Evolutionary conservation across 37 sponge, comb jelly and placozoan genomes (phyloP), one percentile per base, ranked within the genome.

Genomic region (Mnemiopsis leidyi): DNA sequence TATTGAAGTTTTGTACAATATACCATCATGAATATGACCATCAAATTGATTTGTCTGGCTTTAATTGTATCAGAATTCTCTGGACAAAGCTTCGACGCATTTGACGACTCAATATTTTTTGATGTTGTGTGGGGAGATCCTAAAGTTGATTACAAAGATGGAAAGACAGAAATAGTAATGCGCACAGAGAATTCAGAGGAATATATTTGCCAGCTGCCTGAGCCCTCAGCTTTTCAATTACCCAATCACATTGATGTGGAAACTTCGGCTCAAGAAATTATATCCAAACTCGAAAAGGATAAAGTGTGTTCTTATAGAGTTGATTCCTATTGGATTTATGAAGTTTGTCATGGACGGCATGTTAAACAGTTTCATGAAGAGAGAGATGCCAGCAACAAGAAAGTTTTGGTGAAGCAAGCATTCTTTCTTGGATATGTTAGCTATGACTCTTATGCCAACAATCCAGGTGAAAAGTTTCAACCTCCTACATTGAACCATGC

Each of bases 71-170:
- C 61, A 48, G 13, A 48, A 13, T 48, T 18, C 13, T 48, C 61
- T 48, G 13, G 9, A 5, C 61, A 48, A 31, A 32, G 32, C 1
- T 77, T 77, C 33, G 90, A 85, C 39, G 61, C 61, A 29, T 85
- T 32, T 85, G 90, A 85, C 25, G 90, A 85, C 23, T 85, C 90
- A 9, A 33, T 85, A 0, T 26, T 29, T 29, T 85, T 85, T 85
- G 90, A 85, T 85, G 61, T 85, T 38, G 90, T 85, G 23, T 85
- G 90, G 90, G 90, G 90, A 25, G 90, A 85, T 85, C 90, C 90
- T 28, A 85, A 40, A 24, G 30, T 40, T 5, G 90, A 85, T 39
- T 85, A 40, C 25, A 85, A 26, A 40, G 61, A 40, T 23, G 90
- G 61, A n/a, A 85, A 85, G 39, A 33, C 32, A n/a, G 61, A 85